Evolutionary conservation across 2,113 vertebrate species (phyloP).

Genomic region (Cavia porcellus): DNA sequence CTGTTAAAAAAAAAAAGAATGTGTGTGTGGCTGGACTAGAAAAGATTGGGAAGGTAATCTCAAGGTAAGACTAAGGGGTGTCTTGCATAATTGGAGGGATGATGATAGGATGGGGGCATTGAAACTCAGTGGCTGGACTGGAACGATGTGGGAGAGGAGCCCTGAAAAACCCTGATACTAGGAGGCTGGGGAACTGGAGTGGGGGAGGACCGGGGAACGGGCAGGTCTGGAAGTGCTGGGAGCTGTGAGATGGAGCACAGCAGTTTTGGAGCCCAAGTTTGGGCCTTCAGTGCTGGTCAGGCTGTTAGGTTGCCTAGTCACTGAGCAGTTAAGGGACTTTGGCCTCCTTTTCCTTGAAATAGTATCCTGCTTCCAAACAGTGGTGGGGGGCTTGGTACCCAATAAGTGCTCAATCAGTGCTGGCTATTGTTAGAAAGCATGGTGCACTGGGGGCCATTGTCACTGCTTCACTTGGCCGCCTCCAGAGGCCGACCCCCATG

Average conservation of each 20-base stretch:
- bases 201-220: not conserved
- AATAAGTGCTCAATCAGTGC: not conserved
- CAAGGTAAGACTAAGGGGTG: not conserved
- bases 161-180: not conserved
- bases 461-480: not conserved
- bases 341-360: constrained; percentile 1
- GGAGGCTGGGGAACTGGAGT: not conserved
- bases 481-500: not conserved
- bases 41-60: constrained; percentile 20
- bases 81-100: constrained; percentile 36
- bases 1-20: not conserved
- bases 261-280: not conserved
- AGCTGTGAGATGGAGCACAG: not conserved
- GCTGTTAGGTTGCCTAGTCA: not conserved
- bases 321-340: constrained; percentile 9
- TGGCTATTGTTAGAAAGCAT: not conserved
- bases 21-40: not conserved
- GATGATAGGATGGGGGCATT: not conserved
- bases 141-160: not conserved
- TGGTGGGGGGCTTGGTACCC: constrained; percentile 6
- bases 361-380: constrained; percentile 12
- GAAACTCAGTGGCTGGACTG: not conserved
- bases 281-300: not conserved
- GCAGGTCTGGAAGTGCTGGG: not conserved
- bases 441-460: not conserved